Evolutionary conservation across 2,797 vertebrate species (phyloP).

Genomic region (Prunella strophiata): DNA sequence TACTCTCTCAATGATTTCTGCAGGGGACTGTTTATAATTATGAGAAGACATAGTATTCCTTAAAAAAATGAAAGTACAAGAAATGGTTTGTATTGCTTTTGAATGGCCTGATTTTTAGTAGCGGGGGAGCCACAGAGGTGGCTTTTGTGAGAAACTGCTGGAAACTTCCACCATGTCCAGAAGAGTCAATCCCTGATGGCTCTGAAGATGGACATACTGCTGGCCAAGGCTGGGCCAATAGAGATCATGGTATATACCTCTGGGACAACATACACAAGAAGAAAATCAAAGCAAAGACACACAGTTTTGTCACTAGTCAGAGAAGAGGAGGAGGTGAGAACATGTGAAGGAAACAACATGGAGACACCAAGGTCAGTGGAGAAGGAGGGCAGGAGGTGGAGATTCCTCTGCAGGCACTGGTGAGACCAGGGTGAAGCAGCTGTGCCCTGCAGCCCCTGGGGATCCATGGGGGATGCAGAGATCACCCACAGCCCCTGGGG

Average conservation of each 20-base stretch:
- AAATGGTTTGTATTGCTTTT: not conserved
- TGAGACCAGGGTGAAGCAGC: too few relatives aligned
- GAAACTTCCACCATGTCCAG: not conserved
- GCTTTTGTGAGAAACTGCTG: not conserved
- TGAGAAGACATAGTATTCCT: not conserved
- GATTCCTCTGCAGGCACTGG: fast-evolving
- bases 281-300: not conserved
- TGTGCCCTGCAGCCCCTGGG: not conserved
- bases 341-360: not conserved
- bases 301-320: not conserved
- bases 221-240: not conserved
- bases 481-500: too few relatives aligned
- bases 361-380: not conserved
- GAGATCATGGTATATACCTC: not conserved
- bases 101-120: not conserved
- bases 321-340: not conserved
- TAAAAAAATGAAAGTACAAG: not conserved
- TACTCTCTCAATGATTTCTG: not conserved
- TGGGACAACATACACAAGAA: not conserved
- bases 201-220: too few relatives aligned
- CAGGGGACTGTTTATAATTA: not conserved
- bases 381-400: not conserved
- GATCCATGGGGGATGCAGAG: not conserved
- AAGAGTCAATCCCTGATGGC: too few relatives aligned
- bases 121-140: fast-evolving